Evolutionary conservation across 2,888 invertebrate genomes (phyloP).

Genomic region (Lasioglossum oenotherae): DNA sequence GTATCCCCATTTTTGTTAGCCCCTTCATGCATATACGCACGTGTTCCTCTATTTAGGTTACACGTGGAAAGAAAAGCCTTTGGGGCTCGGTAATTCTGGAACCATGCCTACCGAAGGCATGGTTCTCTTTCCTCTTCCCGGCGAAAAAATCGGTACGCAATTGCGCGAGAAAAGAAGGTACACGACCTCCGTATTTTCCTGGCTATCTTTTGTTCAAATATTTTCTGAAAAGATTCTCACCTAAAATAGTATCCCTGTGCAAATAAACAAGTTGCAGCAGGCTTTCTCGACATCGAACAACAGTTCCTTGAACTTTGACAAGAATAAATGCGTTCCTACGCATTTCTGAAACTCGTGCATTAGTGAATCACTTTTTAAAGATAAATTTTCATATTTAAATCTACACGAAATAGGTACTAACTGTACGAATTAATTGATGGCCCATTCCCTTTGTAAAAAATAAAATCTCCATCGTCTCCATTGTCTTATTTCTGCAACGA

Average conservation of each 20-base stretch:
- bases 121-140: too few species aligned
- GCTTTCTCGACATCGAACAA: background rate
- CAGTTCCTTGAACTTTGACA: background rate
- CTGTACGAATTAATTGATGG: background rate
- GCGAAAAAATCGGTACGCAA: slow-evolving; percentile 27
- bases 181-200: background rate
- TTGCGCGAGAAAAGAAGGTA: background rate
- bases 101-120: background rate
- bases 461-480: too few species aligned
- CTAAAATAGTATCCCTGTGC: background rate
- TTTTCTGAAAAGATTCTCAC: slow-evolving; percentile 11
- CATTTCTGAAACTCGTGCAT: background rate
- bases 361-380: background rate
- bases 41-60: slow-evolving; percentile 27
- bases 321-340: background rate
- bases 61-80: slow-evolving; percentile 11
- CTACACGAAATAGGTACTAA: background rate
- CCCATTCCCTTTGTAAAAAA: background rate
- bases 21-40: background rate
- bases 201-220: slow-evolving; percentile 2
- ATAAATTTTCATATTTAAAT: background rate
- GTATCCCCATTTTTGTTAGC: slow-evolving; percentile 34
- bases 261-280: background rate
- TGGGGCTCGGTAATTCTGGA: slow-evolving; percentile 24
- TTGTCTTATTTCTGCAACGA: too few species aligned